Percentiles rank a stretch among this genome's conserved stretches.
phyloP scores from a whole-genome alignment of 2,888 invertebrate species.

The Notocelia uddmanniana region DNA sequence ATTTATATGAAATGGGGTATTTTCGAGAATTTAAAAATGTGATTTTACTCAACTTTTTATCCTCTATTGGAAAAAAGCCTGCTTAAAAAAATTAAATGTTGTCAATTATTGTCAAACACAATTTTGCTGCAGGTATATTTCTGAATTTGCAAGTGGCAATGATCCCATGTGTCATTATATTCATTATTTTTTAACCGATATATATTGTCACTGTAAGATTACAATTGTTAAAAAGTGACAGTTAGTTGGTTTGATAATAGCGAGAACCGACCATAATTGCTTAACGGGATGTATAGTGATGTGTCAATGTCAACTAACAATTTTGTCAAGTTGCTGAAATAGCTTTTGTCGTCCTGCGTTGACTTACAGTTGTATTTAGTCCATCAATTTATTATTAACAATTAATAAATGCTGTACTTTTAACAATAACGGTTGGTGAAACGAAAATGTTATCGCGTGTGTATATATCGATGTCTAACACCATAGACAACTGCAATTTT shows the following conservation, averaged over 20 bases:
- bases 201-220: background rate
- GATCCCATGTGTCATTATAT: background rate
- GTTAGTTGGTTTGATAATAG: background rate
- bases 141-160: background rate
- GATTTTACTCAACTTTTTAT: no score
- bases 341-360: conserved; percentile 8
- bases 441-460: conserved; percentile 13
- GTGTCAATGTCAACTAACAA: background rate
- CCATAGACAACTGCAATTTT: background rate
- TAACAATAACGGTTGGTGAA: conserved; percentile 21
- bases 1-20: no score
- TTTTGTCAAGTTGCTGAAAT: background rate
- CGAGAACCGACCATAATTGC: background rate
- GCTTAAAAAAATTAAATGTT: no score
- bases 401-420: conserved; percentile 23
- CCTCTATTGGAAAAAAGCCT: no score
- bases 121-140: background rate
- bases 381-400: conserved; percentile 19
- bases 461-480: conserved; percentile 23
- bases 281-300: background rate
- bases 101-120: background rate
- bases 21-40: no score
- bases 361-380: conserved; percentile 12
- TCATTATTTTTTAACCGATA: background rate
- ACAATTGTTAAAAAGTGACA: background rate